Evolutionary conservation across 2,113 vertebrate species (phyloP).

Genomic region (Syngnathus scovelli): DNA sequence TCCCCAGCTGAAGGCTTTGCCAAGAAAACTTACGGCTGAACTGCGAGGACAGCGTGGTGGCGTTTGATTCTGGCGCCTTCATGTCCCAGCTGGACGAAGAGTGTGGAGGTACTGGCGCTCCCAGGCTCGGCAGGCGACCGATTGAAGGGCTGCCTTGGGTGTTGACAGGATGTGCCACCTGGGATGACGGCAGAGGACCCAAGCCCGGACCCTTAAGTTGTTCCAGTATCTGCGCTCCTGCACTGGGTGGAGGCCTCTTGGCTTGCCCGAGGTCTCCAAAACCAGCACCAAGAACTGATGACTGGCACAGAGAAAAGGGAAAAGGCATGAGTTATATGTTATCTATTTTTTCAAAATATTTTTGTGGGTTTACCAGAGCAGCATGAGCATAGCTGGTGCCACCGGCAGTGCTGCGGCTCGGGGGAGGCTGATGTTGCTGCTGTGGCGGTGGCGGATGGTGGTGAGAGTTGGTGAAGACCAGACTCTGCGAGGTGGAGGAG

Average conservation of each 20-base stretch:
- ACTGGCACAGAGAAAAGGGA: constrained; percentile 61
- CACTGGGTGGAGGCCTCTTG: constrained; percentile 54
- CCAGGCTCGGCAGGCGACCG: constrained; percentile 58
- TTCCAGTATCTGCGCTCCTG: constrained; percentile 86
- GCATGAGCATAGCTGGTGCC: constrained; percentile 79
- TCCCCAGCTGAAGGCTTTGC: neutral
- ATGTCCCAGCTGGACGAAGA: constrained; percentile 83
- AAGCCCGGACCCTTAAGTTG: constrained; percentile 84
- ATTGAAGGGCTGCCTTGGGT: constrained; percentile 68
- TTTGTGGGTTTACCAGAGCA: constrained; percentile 66
- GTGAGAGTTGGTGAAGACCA: constrained; percentile 96
- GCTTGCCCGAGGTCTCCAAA: constrained; percentile 84
- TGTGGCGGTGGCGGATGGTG: constrained; percentile 51
- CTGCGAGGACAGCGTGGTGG: constrained; percentile 76
- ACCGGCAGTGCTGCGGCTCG: constrained; percentile 70
- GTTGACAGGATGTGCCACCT: constrained; percentile 64
- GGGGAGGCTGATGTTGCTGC: constrained; percentile 43
- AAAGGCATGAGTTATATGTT: neutral
- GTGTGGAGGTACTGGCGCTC: constrained; percentile 50
- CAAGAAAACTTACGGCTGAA: constrained; percentile 81
- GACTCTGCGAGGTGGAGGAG: constrained; percentile 80
- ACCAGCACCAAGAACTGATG: constrained; percentile 87
- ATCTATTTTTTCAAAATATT: neutral
- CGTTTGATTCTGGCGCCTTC: constrained; percentile 73
- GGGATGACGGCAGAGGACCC: constrained; percentile 76